Conservation (phyloP, 2,797 vertebrate species). For the Buceros bicornis region DNA sequence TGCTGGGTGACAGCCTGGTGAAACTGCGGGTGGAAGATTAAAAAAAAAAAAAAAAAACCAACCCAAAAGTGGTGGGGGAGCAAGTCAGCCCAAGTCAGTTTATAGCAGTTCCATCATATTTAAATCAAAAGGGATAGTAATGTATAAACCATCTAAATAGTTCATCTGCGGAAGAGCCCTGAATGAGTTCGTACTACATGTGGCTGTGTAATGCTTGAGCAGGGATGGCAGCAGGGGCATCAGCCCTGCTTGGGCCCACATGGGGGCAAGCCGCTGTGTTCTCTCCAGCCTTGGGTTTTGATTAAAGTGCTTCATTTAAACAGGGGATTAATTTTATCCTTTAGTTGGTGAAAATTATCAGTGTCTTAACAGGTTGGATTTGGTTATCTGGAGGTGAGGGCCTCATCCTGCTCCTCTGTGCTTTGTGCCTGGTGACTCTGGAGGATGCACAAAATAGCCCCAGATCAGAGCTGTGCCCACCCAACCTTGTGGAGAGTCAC, state of each 20-base stretch:
- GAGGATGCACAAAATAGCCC: constrained; percentile 26
- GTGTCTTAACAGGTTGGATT: not conserved
- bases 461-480: not conserved
- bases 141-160: constrained; percentile 11
- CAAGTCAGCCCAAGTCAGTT: not conserved
- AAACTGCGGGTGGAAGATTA: not conserved
- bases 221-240: not conserved
- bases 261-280: not conserved
- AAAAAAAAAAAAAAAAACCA: not conserved
- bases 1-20: not conserved
- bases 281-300: not conserved
- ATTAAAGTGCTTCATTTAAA: not conserved
- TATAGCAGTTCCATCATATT: not conserved
- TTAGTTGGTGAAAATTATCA: not conserved
- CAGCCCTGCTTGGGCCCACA: not conserved
- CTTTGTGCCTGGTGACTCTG: not conserved
- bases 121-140: not conserved
- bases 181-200: not conserved
- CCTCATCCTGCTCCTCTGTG: not conserved
- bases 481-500: not conserved
- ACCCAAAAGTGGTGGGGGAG: not conserved
- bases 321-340: not conserved
- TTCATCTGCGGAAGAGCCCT: not conserved
- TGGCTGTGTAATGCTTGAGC: not conserved
- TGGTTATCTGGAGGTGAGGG: not conserved